phyloP scores from a whole-genome alignment of 1,140 invertebrate genomes.

The Tachypleus tridentatus region DNA sequence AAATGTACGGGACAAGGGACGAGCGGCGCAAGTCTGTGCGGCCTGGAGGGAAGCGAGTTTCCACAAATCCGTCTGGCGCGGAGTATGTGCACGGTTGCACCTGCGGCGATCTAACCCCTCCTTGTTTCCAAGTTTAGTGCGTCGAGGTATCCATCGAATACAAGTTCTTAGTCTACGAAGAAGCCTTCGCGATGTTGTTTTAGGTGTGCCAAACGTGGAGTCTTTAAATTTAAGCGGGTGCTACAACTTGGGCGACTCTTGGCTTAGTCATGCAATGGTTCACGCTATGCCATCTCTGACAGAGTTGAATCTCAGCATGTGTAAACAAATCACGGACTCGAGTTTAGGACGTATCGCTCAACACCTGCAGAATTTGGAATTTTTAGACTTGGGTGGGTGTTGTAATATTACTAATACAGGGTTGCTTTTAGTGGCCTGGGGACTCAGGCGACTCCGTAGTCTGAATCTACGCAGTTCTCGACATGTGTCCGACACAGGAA shows the following conservation, averaged over 20 bases:
- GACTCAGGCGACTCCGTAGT: conserved; percentile 62
- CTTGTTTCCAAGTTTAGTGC: conserved; percentile 69
- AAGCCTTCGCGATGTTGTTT: conserved; percentile 72
- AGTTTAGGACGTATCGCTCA: conserved; percentile 69
- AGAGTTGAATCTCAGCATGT: conserved; percentile 73
- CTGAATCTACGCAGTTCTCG: conserved; percentile 82
- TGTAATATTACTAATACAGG: conserved; percentile 78
- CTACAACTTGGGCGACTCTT: conserved; percentile 74
- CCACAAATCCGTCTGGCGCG: conserved; percentile 80
- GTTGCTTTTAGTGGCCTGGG: conserved; percentile 69
- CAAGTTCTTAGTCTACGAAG: conserved; percentile 72
- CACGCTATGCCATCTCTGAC: conserved; percentile 50
- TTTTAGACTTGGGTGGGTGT: conserved; percentile 78
- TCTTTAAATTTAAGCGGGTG: conserved; percentile 82
- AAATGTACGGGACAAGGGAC: conserved; percentile 72
- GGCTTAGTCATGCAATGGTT: conserved; percentile 62
- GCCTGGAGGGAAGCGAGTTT: conserved; percentile 79
- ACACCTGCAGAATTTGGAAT: conserved; percentile 72
- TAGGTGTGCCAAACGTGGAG: conserved; percentile 70
- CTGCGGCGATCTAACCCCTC: conserved; percentile 65
- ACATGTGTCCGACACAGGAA: conserved; percentile 77
- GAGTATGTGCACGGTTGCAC: conserved; percentile 79
- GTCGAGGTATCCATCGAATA: conserved; percentile 71
- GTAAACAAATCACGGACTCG: conserved; percentile 85
- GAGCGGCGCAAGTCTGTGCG: conserved; percentile 77